These are phyloP conservation scores for Aplidium turbinatum DNA, from an alignment of 23 tunicate species.

Conservation along the genomic window DNA sequence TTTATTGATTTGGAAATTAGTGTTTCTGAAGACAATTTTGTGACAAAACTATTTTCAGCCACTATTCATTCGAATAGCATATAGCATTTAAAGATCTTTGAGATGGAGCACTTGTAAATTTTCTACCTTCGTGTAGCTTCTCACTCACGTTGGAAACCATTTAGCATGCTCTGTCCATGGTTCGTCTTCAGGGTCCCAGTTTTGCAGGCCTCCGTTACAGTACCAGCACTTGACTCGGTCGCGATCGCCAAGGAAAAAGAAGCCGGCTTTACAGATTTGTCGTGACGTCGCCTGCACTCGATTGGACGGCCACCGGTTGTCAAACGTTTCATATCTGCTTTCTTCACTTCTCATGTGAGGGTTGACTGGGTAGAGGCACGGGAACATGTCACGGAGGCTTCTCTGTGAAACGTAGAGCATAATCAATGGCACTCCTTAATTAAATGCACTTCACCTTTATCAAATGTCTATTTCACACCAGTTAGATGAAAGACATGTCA, in stretches of 20 bases:
- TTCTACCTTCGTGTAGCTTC: too few species aligned
- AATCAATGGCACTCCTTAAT: too few species aligned
- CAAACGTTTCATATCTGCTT: conserved; percentile 49
- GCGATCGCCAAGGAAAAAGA: conserved; percentile 68
- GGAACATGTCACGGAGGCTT: conserved; percentile 41
- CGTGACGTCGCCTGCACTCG: conserved; percentile 44
- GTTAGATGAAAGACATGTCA: too few species aligned
- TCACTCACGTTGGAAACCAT: conserved; percentile 72
- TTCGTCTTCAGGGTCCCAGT: conserved; percentile 57
- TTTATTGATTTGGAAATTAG: too few species aligned
- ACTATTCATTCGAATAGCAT: too few species aligned
- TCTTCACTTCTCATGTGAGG: conserved; percentile 60
- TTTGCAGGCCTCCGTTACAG: conserved; percentile 79
- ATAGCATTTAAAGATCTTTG: too few species aligned
- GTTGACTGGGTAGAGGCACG: conserved; percentile 52
- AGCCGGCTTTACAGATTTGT: conserved; percentile 74
- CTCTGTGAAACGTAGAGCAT: conserved; percentile 16
- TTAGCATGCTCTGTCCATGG: conserved; percentile 74
- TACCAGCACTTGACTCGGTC: conserved; percentile 74
- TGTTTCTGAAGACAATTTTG: too few species aligned
- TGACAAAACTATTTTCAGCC: too few species aligned
- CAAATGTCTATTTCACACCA: too few species aligned
- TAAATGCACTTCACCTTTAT: too few species aligned
- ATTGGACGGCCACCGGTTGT: conserved; percentile 52
- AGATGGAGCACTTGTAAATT: too few species aligned